A percentile compares a stretch with the other conserved stretches of the same genome.
phyloP scores from a whole-genome alignment of 92 coral and sea anemone species.

The Umimayanthus chanpuru region DNA sequence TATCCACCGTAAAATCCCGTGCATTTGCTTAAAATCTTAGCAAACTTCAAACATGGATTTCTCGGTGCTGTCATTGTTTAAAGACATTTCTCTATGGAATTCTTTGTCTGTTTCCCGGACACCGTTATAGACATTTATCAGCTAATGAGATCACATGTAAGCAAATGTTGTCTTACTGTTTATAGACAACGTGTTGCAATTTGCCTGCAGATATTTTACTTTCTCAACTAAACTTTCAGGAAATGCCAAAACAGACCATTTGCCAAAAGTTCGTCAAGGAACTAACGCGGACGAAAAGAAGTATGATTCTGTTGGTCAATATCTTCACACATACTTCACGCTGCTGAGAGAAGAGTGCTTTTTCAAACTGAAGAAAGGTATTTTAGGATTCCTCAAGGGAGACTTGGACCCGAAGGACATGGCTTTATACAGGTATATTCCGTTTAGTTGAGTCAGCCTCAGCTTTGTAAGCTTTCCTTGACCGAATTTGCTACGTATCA shows the following conservation, averaged over 20 bases:
- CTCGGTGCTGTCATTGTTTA: too few species aligned
- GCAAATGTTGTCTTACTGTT: too few species aligned
- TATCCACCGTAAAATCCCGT: too few species aligned
- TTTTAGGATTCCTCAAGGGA: constrained; percentile 47
- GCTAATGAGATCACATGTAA: too few species aligned
- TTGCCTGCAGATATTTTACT: neutral
- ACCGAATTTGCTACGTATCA: neutral
- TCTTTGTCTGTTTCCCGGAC: too few species aligned
- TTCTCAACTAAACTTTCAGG: neutral
- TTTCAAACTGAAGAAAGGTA: constrained; percentile 74
- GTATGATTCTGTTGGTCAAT: constrained; percentile 70
- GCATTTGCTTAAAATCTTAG: too few species aligned
- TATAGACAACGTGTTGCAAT: too few species aligned
- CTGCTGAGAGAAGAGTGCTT: constrained; percentile 89
- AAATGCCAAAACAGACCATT: constrained; percentile 1
- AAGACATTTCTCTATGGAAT: too few species aligned
- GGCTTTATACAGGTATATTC: constrained; percentile 66
- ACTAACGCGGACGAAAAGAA: neutral
- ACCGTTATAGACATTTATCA: too few species aligned
- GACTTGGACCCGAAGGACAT: constrained; percentile 59
- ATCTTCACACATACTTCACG: constrained; percentile 67
- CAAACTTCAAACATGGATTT: too few species aligned
- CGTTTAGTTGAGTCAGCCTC: neutral
- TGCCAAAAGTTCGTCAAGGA: constrained; percentile 13
- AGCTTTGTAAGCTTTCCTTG: neutral